These are phyloP conservation scores for Diorhabda elongata DNA, from an alignment of 1,140 invertebrate species.

Conservation along the genomic window DNA sequence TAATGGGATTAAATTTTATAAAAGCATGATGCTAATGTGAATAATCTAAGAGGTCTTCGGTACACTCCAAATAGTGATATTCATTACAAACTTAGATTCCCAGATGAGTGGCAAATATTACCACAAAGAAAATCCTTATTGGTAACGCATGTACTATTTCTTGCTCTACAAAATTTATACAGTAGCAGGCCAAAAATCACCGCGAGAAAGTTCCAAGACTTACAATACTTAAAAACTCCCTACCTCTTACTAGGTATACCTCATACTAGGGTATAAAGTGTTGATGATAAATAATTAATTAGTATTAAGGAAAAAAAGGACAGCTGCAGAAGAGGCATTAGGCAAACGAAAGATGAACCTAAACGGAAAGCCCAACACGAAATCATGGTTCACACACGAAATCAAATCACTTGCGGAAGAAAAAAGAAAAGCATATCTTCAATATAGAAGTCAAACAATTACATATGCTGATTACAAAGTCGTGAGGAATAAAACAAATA, in stretches of 20 bases:
- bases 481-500: too few species aligned
- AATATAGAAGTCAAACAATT: too few species aligned
- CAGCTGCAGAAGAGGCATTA: too few species aligned
- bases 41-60: conserved; percentile 12
- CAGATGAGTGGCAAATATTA: conserved; percentile 10
- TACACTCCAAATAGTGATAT: conserved; percentile 14
- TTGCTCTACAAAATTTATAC: conserved; percentile 3
- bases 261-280: too few species aligned
- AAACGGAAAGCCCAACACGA: too few species aligned
- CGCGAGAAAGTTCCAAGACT: conserved; percentile 9
- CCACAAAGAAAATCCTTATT: conserved; percentile 7
- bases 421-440: too few species aligned
- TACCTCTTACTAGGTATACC: not conserved
- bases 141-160: not conserved
- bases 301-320: too few species aligned
- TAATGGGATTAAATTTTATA: conserved; percentile 4
- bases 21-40: conserved; percentile 20
- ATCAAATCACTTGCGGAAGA: too few species aligned
- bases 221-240: conserved; percentile 12
- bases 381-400: too few species aligned
- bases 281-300: too few species aligned
- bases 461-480: too few species aligned
- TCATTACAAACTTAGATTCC: conserved; percentile 19
- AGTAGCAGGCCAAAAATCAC: conserved; percentile 12
- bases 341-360: too few species aligned